phyloP scores from a whole-genome alignment of 2,113 vertebrate species.

The Pseudorectes ferrugineus region DNA sequence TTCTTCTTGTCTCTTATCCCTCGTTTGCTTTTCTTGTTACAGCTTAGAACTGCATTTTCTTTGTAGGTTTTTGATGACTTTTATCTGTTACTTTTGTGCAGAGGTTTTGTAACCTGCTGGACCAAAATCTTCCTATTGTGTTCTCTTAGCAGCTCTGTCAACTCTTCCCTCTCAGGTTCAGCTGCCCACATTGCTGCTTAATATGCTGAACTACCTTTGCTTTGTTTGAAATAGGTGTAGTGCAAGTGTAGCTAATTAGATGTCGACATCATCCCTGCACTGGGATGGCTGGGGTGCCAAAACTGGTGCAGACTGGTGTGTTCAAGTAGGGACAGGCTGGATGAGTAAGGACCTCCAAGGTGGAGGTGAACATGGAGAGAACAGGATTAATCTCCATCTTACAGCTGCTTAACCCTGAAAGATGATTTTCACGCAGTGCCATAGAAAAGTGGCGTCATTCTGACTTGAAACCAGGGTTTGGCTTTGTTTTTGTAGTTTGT shows the following conservation, averaged over 20 bases:
- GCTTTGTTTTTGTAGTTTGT: background rate
- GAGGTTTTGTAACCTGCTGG: background rate
- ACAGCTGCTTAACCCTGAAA: background rate
- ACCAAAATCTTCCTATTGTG: background rate
- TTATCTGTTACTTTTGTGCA: background rate
- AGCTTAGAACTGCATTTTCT: background rate
- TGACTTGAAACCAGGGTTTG: background rate
- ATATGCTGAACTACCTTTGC: background rate
- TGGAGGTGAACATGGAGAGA: background rate
- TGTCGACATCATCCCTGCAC: background rate
- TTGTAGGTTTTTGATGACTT: background rate
- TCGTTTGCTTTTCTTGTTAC: background rate
- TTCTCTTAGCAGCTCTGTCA: background rate
- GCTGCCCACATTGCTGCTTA: background rate
- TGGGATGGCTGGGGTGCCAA: background rate
- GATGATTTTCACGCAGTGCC: background rate
- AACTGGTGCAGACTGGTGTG: background rate
- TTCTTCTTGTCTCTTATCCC: background rate
- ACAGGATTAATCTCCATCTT: background rate
- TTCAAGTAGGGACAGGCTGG: background rate
- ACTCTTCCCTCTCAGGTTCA: background rate
- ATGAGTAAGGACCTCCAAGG: background rate
- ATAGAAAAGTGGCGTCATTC: background rate
- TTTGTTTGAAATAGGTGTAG: background rate
- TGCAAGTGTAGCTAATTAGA: background rate